Evolutionary conservation across 2,888 invertebrate species (phyloP), one percentile per base, ranked within the genome.

Genomic region (Philhelius pedissequus): DNA sequence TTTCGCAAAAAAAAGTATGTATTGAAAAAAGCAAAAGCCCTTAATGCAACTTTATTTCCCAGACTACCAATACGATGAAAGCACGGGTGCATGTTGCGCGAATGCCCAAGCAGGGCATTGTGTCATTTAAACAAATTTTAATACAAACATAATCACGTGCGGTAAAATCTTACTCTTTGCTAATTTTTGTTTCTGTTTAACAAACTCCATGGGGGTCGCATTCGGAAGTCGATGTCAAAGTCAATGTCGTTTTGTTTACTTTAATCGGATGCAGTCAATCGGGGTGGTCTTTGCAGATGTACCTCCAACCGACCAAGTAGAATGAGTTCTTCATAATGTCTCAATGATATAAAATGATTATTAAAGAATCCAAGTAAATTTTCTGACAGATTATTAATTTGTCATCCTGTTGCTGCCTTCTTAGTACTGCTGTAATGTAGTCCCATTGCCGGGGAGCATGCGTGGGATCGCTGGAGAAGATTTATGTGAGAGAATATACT

Each of bases 271-370:
- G 58, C 43, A 70, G 5, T 58, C n/a, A n/a, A 64, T 66, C 52
- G 80, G 70, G 79, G 83, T 84, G 83, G 83, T 83, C 83, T 45
- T 40, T 27, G 11, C 11, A 9, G 22, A 48, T n/a, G 22, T 2
- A 20, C 22, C 13, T 5, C 20, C 43, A 2, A 40, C 15, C 45
- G 20, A 45, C 45, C 20, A 43, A 20, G 30, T 32, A 45, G 69
- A 30, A 38, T 13, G 27, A 62, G 43, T 22, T 78, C 74, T 43
- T 71, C 56, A 56, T 35, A 20, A 40, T 66, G 70, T 66, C 78
- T 78, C 68, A 62, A 78, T 68, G 64, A 25, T 48, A 48, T n/a
- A 20, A 32, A 48, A 64, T 78, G 69, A 73, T 77, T 77, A 77
- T 68, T 64, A 64, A 32, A 54, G 73, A 22, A 75, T 30, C n/a